Conservation (phyloP, 2,797 vertebrate species). For the Hybognathus amarus region DNA sequence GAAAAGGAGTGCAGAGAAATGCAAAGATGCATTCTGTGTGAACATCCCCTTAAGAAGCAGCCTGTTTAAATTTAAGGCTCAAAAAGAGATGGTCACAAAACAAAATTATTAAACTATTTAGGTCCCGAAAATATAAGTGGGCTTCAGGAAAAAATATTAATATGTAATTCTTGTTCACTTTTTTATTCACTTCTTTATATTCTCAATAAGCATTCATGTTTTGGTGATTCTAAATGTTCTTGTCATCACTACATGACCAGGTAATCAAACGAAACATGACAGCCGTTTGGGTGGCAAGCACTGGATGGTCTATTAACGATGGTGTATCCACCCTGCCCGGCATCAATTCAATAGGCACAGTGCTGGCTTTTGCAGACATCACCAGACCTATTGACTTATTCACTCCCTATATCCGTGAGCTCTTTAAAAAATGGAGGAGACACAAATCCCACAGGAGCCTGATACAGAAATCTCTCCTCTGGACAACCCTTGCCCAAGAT, state of each 20-base stretch:
- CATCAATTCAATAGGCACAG: slow-evolving; percentile 79
- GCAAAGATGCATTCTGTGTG: not conserved
- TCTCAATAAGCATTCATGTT: not conserved
- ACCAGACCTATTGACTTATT: slow-evolving; percentile 69
- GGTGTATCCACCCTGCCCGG: slow-evolving; percentile 63
- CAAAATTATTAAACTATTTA: not conserved
- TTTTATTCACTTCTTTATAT: not conserved
- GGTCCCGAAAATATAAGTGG: not conserved
- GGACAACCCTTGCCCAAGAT: slow-evolving; percentile 74
- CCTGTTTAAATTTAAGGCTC: not conserved
- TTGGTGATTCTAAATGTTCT: not conserved
- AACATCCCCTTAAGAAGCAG: not conserved
- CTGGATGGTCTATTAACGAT: slow-evolving; percentile 79
- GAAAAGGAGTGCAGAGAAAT: not conserved
- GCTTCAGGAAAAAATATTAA: not conserved
- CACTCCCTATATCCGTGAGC: slow-evolving; percentile 65
- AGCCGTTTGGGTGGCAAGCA: slow-evolving; percentile 88
- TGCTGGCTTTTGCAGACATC: slow-evolving; percentile 82
- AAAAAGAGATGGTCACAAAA: not conserved
- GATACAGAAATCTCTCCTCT: slow-evolving; percentile 15
- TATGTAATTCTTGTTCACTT: not conserved
- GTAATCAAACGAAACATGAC: slow-evolving; percentile 75
- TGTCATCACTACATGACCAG: slow-evolving; percentile 60
- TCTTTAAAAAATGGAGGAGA: slow-evolving; percentile 70
- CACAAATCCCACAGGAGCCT: not conserved